Base-by-base conservation (phyloP, 2,797 vertebrate species). In the Falco novaeseelandiae region DNA sequence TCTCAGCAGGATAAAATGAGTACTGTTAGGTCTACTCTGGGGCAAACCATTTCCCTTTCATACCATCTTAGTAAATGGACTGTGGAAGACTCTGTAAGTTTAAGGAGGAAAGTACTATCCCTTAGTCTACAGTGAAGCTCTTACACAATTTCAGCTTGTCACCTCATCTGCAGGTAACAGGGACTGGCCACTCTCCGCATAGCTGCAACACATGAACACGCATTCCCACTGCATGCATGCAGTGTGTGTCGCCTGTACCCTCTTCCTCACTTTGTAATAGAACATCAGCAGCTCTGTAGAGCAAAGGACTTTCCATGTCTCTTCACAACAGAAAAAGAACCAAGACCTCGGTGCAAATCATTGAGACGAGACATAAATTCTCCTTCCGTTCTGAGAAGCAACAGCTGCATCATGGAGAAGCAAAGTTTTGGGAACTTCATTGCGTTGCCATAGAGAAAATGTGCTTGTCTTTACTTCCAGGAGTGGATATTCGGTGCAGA, bases 1-100 rank as follows among this genome's bases (percentile, higher is more conserved):
- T 83, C 94, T 91, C 93, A 92, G 88, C 80, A 88, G 62, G 90
- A 83, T 82, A 84, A 94, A 94, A 95, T 89, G 54, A 94, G 83
- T 52, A 67, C 72, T 20, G 54, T 65, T 54, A 54, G 55, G 29
- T 59, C 73, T 83, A 86, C 70, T 90, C 83, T 59, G 82, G 91
- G 89, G 65, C 34, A 95, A 96, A 93, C 55, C 8, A 81, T 82
- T 88, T 93, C 70, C 27, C 46, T 91, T 87, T 72, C 3, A 0
- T 55, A 67, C 38, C 54, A 20, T 82, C 58, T 51, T 44, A 71
- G 38, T 38, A 78, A 87, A 81, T 27, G 42, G 91, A 87, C 71
- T 92, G 69, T 54, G 69, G 63, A 92, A 82, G n/a, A 52, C 23
- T 88, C 18, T n/a, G 1, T 32, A 54, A 83, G 32, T 90, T 91